Conservation (phyloP, 1,140 invertebrate genomes). For the Calliphora vicina region DNA sequence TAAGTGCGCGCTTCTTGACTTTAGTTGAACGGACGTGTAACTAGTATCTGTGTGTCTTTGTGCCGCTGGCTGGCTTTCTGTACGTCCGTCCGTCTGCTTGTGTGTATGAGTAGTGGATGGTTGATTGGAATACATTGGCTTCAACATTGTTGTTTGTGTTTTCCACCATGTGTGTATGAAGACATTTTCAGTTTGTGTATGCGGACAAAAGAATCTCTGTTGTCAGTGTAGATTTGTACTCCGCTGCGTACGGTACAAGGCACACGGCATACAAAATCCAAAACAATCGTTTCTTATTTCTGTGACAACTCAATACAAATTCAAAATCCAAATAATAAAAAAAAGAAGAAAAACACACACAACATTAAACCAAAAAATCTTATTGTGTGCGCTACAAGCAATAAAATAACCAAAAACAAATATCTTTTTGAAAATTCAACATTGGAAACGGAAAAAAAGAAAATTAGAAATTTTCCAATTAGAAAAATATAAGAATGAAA, state of each 20-base stretch:
- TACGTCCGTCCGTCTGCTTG: neutral
- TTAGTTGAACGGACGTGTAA: conserved; percentile 11
- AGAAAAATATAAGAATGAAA: neutral
- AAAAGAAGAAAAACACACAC: neutral
- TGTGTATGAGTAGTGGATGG: neutral
- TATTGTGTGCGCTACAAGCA: conserved; percentile 5
- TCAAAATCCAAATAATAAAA: neutral
- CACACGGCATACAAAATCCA: conserved; percentile 40
- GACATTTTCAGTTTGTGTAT: conserved; percentile 38
- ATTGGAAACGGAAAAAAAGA: neutral
- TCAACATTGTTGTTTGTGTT: conserved; percentile 27
- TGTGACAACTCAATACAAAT: conserved; percentile 4
- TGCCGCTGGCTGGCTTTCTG: neutral
- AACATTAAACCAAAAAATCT: conserved; percentile 21
- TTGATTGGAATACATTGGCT: conserved; percentile 1
- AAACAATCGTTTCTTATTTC: conserved; percentile 5
- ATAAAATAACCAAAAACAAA: neutral
- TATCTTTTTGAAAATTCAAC: neutral
- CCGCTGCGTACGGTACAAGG: conserved; percentile 57
- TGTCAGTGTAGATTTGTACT: conserved; percentile 62
- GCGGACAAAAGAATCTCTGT: conserved; percentile 47
- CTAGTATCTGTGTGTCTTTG: neutral
- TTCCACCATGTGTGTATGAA: conserved; percentile 17
- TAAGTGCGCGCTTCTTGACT: conserved; percentile 22
- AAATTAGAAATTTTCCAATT: neutral